Evolutionary conservation across 2,888 invertebrate genomes (phyloP), one percentile per base, ranked within the genome.

Genomic region (Cosmorhoe ocellata): DNA sequence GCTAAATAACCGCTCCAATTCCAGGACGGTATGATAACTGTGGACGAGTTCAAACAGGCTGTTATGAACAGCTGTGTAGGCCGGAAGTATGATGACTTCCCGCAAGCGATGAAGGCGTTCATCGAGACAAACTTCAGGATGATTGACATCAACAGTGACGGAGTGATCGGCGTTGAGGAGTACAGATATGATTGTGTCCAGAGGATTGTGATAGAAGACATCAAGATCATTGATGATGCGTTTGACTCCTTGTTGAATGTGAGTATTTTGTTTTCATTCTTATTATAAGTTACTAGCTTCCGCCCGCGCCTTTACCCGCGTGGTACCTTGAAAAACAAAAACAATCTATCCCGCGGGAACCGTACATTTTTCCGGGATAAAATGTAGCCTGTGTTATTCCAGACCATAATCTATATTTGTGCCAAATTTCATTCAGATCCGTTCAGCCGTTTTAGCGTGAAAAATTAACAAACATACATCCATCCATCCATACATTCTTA

Each of bases 91-190:
- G 93, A 93, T 8, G 95, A 96, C 53, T 96, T 96, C 71, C 96
- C 96, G 0, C 95, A 96, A 81, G 95, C 96, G 3, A 95, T 96
- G 94, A 95, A 93, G 73, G 95, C 95, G 74, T 96, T 96, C 78
- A 96, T 96, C 72, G 96, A 96, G 77, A 93, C 94, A 43, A 95
- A 95, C 82, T 96, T 96, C 79, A 93, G 93, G 73, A 92, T 95
- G 91, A 93, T 96, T 34, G 96, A 96, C 71, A 91, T 95, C 50
- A 95, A 96, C 70, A 93, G 92, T 48, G 96, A 96, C 67, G 96
- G 96, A 1, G 91, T 95, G 8, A 93, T 96, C 56, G 95, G 93
- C 8, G 86, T 95, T 1, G 95, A 96, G 59, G 96, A 96, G 85
- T 96, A 93, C 81, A 92, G 96, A 69, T 95, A 95, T 76, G 96